These are phyloP conservation scores for Coptodon bakossiorum DNA, from an alignment of 2,113 vertebrate genomes.

Conservation along the genomic window DNA sequence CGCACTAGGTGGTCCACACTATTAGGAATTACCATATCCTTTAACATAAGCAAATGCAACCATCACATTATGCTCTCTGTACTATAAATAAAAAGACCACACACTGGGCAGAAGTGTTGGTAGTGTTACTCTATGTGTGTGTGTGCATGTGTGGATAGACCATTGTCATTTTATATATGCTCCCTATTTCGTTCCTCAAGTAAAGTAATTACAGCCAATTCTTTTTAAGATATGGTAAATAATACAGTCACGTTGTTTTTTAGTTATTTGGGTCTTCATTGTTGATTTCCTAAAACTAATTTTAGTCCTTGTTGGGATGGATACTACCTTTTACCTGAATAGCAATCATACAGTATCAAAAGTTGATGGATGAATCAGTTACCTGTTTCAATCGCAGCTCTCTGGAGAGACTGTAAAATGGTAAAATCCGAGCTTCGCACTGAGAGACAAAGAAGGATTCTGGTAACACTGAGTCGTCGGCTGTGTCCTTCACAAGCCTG, in stretches of 20 bases:
- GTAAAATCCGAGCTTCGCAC: not conserved
- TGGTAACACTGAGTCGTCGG: not conserved
- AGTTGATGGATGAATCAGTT: not conserved
- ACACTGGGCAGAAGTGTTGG: not conserved
- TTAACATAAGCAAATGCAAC: slow-evolving; percentile 1
- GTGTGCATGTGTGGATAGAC: not conserved
- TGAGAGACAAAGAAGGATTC: not conserved
- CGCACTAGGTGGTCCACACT: not conserved
- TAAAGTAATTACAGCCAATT: not conserved
- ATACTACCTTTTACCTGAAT: not conserved
- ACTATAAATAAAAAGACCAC: slow-evolving; percentile 11
- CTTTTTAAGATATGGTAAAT: not conserved
- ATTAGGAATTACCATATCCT: slow-evolving; percentile 3
- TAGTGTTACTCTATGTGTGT: not conserved
- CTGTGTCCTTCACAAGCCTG: not conserved
- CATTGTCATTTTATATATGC: not conserved
- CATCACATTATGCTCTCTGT: not conserved
- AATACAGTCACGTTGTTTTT: not conserved
- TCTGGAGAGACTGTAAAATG: not conserved
- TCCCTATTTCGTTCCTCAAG: not conserved
- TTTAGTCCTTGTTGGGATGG: not conserved
- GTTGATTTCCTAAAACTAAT: not conserved
- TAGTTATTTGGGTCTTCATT: not conserved
- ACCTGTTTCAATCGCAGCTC: not conserved
- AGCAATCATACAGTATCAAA: not conserved